Base-by-base conservation (phyloP, 1,140 invertebrate species). In the Rhyacophila brunnea region DNA sequence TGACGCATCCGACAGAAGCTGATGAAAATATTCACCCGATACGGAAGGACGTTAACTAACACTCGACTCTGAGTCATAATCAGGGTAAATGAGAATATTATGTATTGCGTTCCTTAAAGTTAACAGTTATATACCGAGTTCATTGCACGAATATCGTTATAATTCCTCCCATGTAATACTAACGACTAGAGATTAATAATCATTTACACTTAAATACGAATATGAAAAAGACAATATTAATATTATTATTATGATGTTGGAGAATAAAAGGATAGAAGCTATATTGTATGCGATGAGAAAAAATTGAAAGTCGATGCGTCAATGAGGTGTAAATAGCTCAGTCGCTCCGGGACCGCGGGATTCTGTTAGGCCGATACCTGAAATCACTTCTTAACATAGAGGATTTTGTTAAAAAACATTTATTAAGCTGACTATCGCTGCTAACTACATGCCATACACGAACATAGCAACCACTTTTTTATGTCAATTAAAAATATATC, bases 341-440 rank as follows among this genome's bases (percentile, higher is more conserved):
- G 49, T 40, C 40, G 49, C 35, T 52, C 35, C 35, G 49, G 28
- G 34, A 11, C 23, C 11, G 18, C 55, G 36, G 6, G 23, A 32
- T 15, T 44, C 20, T 14, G 53, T 63, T 64, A 64, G 62, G 62
- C 62, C 62, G 62, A 48, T 43, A 46, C 62, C 62, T 49, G 35
- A 56, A 45, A 60, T 63, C 50, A 63, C 61, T 35, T 51, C 28
- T 53, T 59, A 59, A 64, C 51, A 49, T 58, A 34, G 57, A 64
- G 53, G 59, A 59, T 49, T 54, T 64, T 20, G 17, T 57, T 46
- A 64, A 60, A n/a, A 60, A 64, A 64, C 62, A 64, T 54, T 52
- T 50, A 64, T 60, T 53, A 64, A 64, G 62, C 62, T 60, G 62
- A 34, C 51, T 64, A 64, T 64, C 62, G 58, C 62, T 60, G 42